Percentiles rank a stretch among this genome's conserved stretches.
phyloP scores from a whole-genome alignment of 2,113 vertebrate genomes.

The Sinocyclocheilus grahami region DNA sequence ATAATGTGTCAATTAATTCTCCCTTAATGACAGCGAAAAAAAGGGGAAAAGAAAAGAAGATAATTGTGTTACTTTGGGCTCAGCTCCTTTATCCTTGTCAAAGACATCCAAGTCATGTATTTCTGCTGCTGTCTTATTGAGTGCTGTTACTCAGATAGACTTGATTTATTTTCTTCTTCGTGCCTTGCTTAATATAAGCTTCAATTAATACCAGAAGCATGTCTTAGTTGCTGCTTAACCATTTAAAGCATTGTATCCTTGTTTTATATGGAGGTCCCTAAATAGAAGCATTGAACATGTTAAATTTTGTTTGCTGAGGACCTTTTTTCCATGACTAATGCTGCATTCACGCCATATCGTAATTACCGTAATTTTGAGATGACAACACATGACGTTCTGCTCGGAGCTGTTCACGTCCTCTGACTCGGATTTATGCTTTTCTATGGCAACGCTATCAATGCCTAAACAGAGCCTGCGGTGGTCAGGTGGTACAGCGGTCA shows the following conservation, averaged over 20 bases:
- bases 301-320: background rate
- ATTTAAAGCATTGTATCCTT: background rate
- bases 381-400: no score
- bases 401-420: no score
- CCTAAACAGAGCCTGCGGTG: no score
- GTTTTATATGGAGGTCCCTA: background rate
- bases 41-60: conserved; percentile 36
- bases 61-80: conserved; percentile 34
- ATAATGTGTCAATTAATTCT: conserved; percentile 52
- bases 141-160: background rate
- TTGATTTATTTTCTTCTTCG: background rate
- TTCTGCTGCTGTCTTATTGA: background rate
- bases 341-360: no score
- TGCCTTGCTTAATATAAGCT: background rate
- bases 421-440: no score
- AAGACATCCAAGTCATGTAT: conserved; percentile 6
- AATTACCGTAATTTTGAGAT: no score
- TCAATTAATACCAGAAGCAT: background rate
- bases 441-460: no score
- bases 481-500: no score
- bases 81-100: conserved; percentile 15
- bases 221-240: background rate
- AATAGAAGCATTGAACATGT: background rate
- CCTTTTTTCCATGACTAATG: no score
- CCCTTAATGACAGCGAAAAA: background rate